phyloP scores from a whole-genome alignment of 2,888 invertebrate species.

The Spicauda simplicius region DNA sequence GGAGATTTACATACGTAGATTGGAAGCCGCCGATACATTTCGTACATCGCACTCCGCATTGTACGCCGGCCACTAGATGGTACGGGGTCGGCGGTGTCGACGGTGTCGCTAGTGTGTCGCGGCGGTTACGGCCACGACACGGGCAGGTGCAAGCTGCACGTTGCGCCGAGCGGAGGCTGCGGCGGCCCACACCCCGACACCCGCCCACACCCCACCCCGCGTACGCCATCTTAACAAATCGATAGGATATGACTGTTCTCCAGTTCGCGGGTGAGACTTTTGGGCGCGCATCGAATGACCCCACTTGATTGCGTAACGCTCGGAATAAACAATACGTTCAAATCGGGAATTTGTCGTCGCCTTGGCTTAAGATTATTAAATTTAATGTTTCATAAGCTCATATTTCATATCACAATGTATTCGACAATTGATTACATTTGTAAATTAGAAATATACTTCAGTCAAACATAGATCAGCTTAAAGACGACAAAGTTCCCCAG shows the following conservation, averaged over 20 bases:
- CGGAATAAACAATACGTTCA: conserved; percentile 12
- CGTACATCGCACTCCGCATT: conserved; percentile 7
- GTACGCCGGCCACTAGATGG: conserved; percentile 15
- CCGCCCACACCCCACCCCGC: conserved; percentile 61
- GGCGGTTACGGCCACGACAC: conserved; percentile 61
- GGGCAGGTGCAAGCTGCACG: conserved; percentile 82
- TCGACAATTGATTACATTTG: too few relatives aligned
- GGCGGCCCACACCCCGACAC: conserved; percentile 60
- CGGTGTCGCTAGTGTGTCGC: conserved; percentile 54
- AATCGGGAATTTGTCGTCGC: background rate
- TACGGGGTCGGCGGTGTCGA: conserved; percentile 23
- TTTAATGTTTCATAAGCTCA: too few relatives aligned
- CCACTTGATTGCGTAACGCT: conserved; percentile 70
- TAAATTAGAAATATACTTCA: too few relatives aligned
- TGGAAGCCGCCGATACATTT: conserved; percentile 1
- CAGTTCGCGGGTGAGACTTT: conserved; percentile 82
- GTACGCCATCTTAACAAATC: conserved; percentile 85
- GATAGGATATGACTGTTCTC: conserved; percentile 86
- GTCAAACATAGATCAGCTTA: too few relatives aligned
- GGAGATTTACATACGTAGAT: background rate
- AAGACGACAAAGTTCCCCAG: too few relatives aligned
- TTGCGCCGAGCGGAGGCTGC: conserved; percentile 77
- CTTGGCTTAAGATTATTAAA: background rate
- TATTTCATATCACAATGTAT: too few relatives aligned
- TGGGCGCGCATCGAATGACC: conserved; percentile 80